phyloP scores from a whole-genome alignment of 1,140 invertebrate genomes.

The Tetramorium parvispinum region DNA sequence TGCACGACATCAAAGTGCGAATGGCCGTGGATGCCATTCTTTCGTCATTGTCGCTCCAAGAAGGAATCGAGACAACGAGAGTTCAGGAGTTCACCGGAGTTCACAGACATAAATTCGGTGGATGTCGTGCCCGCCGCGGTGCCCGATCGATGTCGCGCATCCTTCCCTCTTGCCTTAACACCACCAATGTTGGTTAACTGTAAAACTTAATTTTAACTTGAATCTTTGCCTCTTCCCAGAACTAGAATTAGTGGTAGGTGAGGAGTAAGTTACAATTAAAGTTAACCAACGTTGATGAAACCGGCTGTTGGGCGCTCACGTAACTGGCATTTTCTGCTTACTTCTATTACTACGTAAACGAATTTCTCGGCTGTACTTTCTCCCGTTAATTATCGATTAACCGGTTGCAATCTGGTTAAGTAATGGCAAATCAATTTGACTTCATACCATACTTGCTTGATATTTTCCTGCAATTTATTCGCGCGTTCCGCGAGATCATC shows the following conservation, averaged over 20 bases:
- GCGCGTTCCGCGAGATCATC: constrained; percentile 3
- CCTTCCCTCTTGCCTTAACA: neutral
- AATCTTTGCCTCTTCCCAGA: neutral
- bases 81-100: constrained; percentile 83
- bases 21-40: constrained; percentile 62
- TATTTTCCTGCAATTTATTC: constrained; percentile 18
- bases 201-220: constrained; percentile 25
- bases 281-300: constrained; percentile 3
- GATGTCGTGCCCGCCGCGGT: constrained; percentile 67
- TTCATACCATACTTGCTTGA: neutral
- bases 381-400: constrained; percentile 30
- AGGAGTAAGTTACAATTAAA: constrained; percentile 35
- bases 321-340: constrained; percentile 27
- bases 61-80: constrained; percentile 73
- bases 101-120: constrained; percentile 81
- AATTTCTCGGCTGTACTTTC: constrained; percentile 34
- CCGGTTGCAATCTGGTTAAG: constrained; percentile 3
- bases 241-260: constrained; percentile 14
- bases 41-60: constrained; percentile 68
- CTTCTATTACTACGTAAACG: constrained; percentile 13
- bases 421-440: constrained; percentile 1
- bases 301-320: neutral
- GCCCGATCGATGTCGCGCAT: neutral
- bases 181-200: constrained; percentile 34
- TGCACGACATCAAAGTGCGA: constrained; percentile 46